phyloP scores from a whole-genome alignment of 30 jellyfish, hydroid and myxozoan genomes.

The Aurelia coerulea region DNA sequence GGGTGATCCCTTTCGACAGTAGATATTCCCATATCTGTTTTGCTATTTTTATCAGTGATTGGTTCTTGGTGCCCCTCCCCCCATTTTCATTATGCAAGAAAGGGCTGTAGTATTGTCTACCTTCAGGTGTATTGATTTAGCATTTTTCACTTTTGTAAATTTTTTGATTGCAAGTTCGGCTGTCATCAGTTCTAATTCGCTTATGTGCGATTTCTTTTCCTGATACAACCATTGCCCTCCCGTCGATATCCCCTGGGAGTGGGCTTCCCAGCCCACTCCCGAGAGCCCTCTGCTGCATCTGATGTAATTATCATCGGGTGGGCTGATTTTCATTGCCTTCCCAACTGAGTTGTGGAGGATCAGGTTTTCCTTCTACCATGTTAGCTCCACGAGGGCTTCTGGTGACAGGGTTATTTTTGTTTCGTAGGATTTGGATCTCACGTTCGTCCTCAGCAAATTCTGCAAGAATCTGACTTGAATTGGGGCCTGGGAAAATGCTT shows the following conservation, averaged over 20 bases:
- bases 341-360: constrained; percentile 18
- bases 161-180: constrained; percentile 42
- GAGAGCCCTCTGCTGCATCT: constrained; percentile 5
- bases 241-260: constrained; percentile 21
- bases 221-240: constrained; percentile 20
- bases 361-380: constrained; percentile 39
- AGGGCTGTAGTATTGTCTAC: constrained; percentile 22
- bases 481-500: constrained; percentile 59
- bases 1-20: constrained; percentile 43
- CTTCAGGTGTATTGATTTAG: not conserved
- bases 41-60: not conserved
- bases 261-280: not conserved
- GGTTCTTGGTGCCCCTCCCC: not conserved
- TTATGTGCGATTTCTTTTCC: constrained; percentile 19
- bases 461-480: constrained; percentile 45
- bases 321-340: not conserved
- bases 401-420: not conserved
- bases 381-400: constrained; percentile 3
- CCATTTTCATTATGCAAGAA: not conserved
- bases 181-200: constrained; percentile 38
- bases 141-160: constrained; percentile 14
- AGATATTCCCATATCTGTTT: constrained; percentile 28
- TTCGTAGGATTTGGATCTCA: constrained; percentile 29
- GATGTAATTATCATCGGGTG: not conserved
- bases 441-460: constrained; percentile 21